Conservation (phyloP, 1,140 invertebrate genomes). For the Paracyclopina nana region DNA sequence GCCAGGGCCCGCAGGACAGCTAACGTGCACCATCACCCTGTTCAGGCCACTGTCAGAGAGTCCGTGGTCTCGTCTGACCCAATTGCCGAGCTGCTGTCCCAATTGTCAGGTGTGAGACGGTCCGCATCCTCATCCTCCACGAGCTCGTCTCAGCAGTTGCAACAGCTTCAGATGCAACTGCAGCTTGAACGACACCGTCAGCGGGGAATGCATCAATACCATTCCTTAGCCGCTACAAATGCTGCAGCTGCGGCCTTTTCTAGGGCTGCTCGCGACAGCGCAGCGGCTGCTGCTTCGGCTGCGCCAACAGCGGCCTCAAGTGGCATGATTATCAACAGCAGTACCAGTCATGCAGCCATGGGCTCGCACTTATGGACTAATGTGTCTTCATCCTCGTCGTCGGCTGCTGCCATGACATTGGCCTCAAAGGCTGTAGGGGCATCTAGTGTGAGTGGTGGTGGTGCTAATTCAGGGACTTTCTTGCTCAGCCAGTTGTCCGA, state of each 20-base stretch:
- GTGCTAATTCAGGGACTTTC: too few species aligned
- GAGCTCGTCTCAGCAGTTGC: conserved; percentile 24
- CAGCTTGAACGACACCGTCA: conserved; percentile 1
- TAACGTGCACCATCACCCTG: conserved; percentile 4
- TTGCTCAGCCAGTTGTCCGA: too few species aligned
- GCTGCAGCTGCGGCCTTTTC: neutral
- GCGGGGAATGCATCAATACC: neutral
- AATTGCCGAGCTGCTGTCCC: conserved; percentile 75
- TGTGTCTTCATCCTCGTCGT: too few species aligned
- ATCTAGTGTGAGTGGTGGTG: too few species aligned
- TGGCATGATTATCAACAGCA: too few species aligned
- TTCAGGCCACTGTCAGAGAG: neutral
- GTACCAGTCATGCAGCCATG: too few species aligned
- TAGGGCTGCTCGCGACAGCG: neutral
- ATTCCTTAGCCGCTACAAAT: neutral
- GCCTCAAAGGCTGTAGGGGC: too few species aligned
- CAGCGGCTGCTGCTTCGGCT: too few species aligned
- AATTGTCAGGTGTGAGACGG: conserved; percentile 68
- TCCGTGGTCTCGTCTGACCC: conserved; percentile 50
- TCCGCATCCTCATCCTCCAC: conserved; percentile 18
- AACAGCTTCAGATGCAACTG: conserved; percentile 21
- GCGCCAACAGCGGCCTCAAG: too few species aligned
- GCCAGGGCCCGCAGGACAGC: conserved; percentile 1
- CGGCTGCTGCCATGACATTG: too few species aligned
- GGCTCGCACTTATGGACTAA: too few species aligned